Conservation (phyloP, 2,113 vertebrate species). For the Turnix velox region DNA sequence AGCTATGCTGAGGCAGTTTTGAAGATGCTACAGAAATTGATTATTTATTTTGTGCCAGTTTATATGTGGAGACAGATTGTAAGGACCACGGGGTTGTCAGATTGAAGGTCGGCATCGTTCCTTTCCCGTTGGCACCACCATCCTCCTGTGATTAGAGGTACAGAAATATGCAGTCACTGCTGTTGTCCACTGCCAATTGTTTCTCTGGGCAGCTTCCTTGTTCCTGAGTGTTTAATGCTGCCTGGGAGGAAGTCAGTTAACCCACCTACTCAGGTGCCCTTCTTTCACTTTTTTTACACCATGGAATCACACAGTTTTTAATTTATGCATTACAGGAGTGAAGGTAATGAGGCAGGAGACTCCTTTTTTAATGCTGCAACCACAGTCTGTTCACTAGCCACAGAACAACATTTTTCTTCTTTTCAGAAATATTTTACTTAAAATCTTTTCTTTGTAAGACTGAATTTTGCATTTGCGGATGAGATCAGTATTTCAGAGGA, state of each 20-base stretch:
- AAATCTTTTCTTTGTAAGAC: background rate
- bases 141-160: background rate
- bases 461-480: background rate
- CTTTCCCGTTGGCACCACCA: background rate
- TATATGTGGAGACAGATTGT: background rate
- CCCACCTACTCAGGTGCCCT: background rate
- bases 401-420: background rate
- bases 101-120: background rate
- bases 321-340: background rate
- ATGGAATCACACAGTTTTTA: background rate
- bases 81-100: background rate
- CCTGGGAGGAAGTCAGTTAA: background rate
- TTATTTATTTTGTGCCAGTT: background rate
- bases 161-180: background rate
- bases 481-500: background rate
- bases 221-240: background rate
- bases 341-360: background rate
- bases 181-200: rapidly evolving
- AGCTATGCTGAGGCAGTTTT: background rate
- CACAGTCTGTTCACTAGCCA: background rate
- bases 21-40: background rate
- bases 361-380: background rate
- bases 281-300: background rate
- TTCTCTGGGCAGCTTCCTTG: background rate
- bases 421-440: background rate